Evolutionary conservation across 2,888 invertebrate species (phyloP), one percentile per base, ranked within the genome.

Genomic region (Eudemis profundana): DNA sequence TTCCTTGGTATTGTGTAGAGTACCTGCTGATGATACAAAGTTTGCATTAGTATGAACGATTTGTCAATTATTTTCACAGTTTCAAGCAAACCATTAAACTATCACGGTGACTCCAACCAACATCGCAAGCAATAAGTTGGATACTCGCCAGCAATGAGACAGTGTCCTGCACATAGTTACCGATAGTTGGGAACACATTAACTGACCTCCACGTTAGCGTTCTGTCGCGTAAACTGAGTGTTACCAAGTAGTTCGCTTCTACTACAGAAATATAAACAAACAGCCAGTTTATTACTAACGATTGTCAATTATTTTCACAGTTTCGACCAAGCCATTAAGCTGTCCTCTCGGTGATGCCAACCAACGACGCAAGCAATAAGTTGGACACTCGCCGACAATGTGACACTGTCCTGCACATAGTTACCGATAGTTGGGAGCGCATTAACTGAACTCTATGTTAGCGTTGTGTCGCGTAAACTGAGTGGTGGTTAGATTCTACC

Each of bases 121-220:
- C 44, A 33, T 36, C 33, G 36, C 14, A 10, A 44, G 33, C 46
- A 21, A 14, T 38, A 60, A 49, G 59, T 60, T 60, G 38, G 47
- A 23, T 51, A 8, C 33, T 17, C 51, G 14, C 29, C 29, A 47
- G 51, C 51, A 60, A 62, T 60, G 60, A 60, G 38, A 49, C 15
- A 51, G 51, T 29, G 64, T 60, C 65, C 53, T 23, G 47, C 40
- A 40, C 64, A 59, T 59, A 60, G 65, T 60, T 65, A 53, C 59
- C 57, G 59, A 60, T 60, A 65, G 59, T 65, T 65, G 53, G 23
- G 65, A 61, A 61, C 42, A 64, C 65, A 60, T 65, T 60, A 65
- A 65, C 59, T 21, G 44, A 44, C 21, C 63, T 56, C 54, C 53
- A 44, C 60, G 65, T 60, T 47, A 60, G 65, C 46, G 59, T 47